These are phyloP conservation scores for Agonopterix arenella DNA, from an alignment of 2,888 invertebrate genomes.

Conservation along the genomic window DNA sequence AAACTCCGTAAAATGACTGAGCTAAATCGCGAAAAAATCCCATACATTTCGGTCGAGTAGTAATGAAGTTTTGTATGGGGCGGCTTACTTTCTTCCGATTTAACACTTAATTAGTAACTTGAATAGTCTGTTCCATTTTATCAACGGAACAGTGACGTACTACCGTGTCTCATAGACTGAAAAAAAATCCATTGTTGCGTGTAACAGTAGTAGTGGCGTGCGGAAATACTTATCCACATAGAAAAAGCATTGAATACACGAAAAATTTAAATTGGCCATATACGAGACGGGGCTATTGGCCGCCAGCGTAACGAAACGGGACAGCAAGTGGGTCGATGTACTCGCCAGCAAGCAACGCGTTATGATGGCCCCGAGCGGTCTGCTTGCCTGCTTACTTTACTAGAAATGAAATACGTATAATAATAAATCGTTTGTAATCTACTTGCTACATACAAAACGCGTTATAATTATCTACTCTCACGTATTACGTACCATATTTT, in stretches of 20 bases:
- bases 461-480: too few species aligned
- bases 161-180: neutral
- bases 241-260: conserved; percentile 26
- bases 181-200: neutral
- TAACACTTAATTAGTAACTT: too few species aligned
- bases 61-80: too few species aligned
- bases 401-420: neutral
- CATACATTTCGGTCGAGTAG: too few species aligned
- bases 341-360: conserved; percentile 21
- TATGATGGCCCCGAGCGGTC: conserved; percentile 11
- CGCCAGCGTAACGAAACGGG: conserved; percentile 22
- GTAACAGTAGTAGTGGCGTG: conserved; percentile 23
- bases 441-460: too few species aligned
- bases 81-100: too few species aligned
- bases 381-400: neutral
- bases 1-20: too few species aligned
- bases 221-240: conserved; percentile 29
- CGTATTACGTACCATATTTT: too few species aligned
- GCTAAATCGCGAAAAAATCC: too few species aligned
- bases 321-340: conserved; percentile 36
- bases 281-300: conserved; percentile 27
- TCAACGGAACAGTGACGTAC: neutral
- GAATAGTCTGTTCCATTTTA: too few species aligned
- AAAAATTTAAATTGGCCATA: conserved; percentile 28
- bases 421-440: neutral